Base-by-base conservation (phyloP, 1,140 invertebrate species). In the Chionoecetes opilio region DNA sequence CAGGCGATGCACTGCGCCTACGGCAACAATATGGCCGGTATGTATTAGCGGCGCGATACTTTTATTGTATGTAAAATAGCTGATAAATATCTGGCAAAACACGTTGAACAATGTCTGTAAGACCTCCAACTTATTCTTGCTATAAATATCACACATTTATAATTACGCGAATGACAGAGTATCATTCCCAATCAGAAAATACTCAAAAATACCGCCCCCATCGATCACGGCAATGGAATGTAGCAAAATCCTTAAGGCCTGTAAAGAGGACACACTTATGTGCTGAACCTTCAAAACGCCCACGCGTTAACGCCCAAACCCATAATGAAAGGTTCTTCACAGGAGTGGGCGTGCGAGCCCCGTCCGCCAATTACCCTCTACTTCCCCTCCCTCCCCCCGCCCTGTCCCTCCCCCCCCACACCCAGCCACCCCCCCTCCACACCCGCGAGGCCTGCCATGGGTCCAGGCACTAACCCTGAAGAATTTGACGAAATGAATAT, bases 1-100 rank as follows among this genome's bases (percentile, higher is more conserved):
- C 95, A 96, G 82, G 95, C 95, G 26, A 96, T 96, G 95, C 95
- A 96, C 93, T 96, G 95, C 91, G 95, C 95, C 90, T 96, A 96
- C 63, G 95, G 95, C 82, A 96, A 96, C 93, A 96, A 96, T 87
- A 96, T 96, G 95, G 95, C 95, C 93, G 95, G 95, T 96, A 94
- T 32, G 95, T 94, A 90, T 85, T 91, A 63, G 11, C 75, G 34
- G 9, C 84, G 29, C 3, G 8, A 35, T 29, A 38, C n/a, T 38
- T 89, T 88, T 87, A 21, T 41, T 89, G 87, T 38, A 41, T 46
- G 37, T 46, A n/a, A 29, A 41, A 38, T 38, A 41, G 6, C 29
- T 89, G 29, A 46, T 89, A 26, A 38, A 89, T 17, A 9, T 6
- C n/a, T 3, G 63, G 63, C 6, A 75, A 75, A n/a, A 75, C 0